Evolutionary conservation across 1,140 invertebrate species (phyloP).

Genomic region (Bactericera cockerelli): DNA sequence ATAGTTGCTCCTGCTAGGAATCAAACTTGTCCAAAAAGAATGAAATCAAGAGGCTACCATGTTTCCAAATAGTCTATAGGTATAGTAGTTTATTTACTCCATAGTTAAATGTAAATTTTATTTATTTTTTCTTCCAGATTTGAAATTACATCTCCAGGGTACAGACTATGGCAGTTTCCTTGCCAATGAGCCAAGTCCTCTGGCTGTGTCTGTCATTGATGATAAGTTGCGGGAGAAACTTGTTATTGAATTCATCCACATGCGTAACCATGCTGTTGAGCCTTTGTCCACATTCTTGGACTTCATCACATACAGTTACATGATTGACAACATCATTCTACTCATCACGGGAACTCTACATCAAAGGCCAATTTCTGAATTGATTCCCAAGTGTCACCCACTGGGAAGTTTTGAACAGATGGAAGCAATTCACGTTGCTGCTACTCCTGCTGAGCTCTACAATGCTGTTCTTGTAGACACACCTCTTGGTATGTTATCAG

Average conservation of each 20-base stretch:
- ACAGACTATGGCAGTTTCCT: conserved; percentile 99
- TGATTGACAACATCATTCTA: conserved; percentile 99
- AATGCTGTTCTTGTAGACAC: conserved; percentile 99
- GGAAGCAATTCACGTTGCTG: conserved; percentile 98
- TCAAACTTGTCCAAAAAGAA: too few species aligned
- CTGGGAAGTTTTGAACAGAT: conserved; percentile 99
- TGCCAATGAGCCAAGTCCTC: conserved; percentile 94
- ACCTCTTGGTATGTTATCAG: conserved; percentile 56
- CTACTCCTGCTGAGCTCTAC: conserved; percentile 97
- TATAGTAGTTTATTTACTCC: too few species aligned
- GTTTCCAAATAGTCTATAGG: too few species aligned
- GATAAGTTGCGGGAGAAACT: conserved; percentile 96
- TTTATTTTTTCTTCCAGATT: too few species aligned
- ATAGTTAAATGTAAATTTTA: too few species aligned
- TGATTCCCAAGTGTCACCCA: conserved; percentile 98
- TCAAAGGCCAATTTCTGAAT: conserved; percentile 92
- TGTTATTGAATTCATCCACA: conserved; percentile 95
- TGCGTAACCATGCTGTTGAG: conserved; percentile 94
- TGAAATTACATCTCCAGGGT: conserved; percentile 96
- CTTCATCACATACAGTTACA: conserved; percentile 99
- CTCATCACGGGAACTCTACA: conserved; percentile 97
- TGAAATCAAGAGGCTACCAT: too few species aligned
- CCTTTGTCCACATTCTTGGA: conserved; percentile 95
- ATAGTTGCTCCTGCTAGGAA: too few species aligned
- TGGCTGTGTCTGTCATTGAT: conserved; percentile 95